These are phyloP conservation scores for Amazona finschi DNA, from an alignment of 2,797 vertebrate genomes.

Conservation along the genomic window DNA sequence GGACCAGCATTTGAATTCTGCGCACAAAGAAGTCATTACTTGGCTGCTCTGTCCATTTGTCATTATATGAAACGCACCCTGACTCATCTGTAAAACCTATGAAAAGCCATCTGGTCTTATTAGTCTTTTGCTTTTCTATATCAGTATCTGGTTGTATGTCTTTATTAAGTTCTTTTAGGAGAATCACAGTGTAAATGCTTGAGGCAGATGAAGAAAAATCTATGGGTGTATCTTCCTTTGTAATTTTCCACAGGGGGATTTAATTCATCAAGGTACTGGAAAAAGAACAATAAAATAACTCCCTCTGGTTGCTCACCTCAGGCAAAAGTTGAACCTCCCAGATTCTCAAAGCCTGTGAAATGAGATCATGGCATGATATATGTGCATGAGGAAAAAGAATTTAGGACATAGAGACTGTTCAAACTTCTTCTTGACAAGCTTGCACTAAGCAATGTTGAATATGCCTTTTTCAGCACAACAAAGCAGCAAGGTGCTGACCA, in stretches of 20 bases:
- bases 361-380: fast-evolving
- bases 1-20: background rate
- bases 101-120: background rate
- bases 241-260: background rate
- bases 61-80: background rate
- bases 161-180: background rate
- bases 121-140: background rate
- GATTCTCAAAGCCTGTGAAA: background rate
- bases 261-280: background rate
- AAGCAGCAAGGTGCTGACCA: too few relatives aligned
- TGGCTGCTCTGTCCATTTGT: background rate
- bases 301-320: background rate
- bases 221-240: background rate
- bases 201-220: background rate
- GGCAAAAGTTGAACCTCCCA: background rate
- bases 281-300: background rate
- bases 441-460: fast-evolving
- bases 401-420: background rate
- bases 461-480: fast-evolving
- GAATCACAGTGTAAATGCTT: background rate
- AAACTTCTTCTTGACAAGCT: background rate
- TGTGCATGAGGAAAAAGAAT: background rate
- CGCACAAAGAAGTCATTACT: background rate
- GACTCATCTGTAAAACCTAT: background rate
- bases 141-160: background rate